Evolutionary conservation across 2,797 vertebrate species (phyloP), one percentile per base, ranked within the genome.

Genomic region (Pampus argenteus): DNA sequence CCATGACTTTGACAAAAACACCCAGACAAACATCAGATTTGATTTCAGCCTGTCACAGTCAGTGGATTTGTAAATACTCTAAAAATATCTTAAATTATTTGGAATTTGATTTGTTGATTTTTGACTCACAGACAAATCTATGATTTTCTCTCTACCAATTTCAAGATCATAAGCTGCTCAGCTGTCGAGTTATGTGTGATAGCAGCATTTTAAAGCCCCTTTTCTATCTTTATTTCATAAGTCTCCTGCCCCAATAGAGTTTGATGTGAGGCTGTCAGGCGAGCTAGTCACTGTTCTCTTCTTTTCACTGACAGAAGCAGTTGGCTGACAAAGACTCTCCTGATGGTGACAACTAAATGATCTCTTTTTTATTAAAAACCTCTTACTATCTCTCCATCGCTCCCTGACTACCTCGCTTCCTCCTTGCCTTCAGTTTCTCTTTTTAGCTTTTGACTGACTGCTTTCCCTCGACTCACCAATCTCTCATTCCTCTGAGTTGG

Each of bases 361-460:
- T 94, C 92, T 90, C 82, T 92, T 93, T 90, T 93, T 95, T 94
- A 95, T 95, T 95, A 94, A 94, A 94, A 91, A 90, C 92, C 93
- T 92, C 91, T 86, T 83, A 89, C 92, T 89, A 89, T 93, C 85
- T 91, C 81, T 78, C 85, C 36, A 86, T 89, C 85, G 76, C 73
- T 85, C 74, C 74, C 84, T 20, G 86, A 83, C 83, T 79, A 77
- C 73, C 61, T 77, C 69, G 31, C 87, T 89, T 91, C 90, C 90
- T 92, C 81, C 60, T 78, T 40, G 72, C 83, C 78, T 86, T 87
- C 76, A 72, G 58, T 83, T 70, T 86, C 83, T 86, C 82, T 69
- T 83, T 91, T 91, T 89, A 89, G 88, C 86, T 86, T 84, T 80
- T 86, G 89, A 91, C 78, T 88, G 88, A 89, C 85, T 88, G 80